Conservation (phyloP, 1,140 invertebrate genomes). For the Charaxes varanes region DNA sequence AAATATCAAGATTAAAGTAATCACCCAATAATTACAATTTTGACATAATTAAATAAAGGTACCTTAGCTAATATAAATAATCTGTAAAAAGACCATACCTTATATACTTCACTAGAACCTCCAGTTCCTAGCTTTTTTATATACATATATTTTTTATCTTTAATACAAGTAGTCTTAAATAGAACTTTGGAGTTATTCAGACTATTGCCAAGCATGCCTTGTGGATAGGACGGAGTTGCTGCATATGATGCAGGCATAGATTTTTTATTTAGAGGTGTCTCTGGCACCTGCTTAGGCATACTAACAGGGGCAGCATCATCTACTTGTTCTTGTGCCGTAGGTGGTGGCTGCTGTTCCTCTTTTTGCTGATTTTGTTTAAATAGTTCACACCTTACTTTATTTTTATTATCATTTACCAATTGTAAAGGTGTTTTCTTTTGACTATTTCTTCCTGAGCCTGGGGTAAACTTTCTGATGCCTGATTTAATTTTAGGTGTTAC, state of each 20-base stretch:
- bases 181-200: slow-evolving; percentile 52
- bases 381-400: slow-evolving; percentile 57
- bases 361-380: slow-evolving; percentile 36
- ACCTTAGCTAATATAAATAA: too few relatives aligned
- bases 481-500: slow-evolving; percentile 57
- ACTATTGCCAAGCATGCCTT: slow-evolving; percentile 36
- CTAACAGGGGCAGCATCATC: too few relatives aligned
- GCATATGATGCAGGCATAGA: slow-evolving; percentile 38
- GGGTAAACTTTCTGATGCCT: slow-evolving; percentile 53
- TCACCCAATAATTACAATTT: too few relatives aligned
- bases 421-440: slow-evolving; percentile 42
- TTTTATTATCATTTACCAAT: slow-evolving; percentile 35
- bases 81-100: too few relatives aligned
- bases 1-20: too few relatives aligned
- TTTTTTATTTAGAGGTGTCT: slow-evolving; percentile 50
- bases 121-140: slow-evolving; percentile 65
- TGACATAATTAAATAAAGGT: too few relatives aligned
- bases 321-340: slow-evolving; percentile 3
- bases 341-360: slow-evolving; percentile 13
- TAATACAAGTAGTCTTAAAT: slow-evolving; percentile 63
- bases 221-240: slow-evolving; percentile 58
- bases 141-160: slow-evolving; percentile 68
- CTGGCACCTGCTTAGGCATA: slow-evolving; percentile 27
- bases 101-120: slow-evolving; percentile 71
- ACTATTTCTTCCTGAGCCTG: slow-evolving; percentile 42